These are phyloP conservation scores for Drosophila melanica DNA, from an alignment of 1,140 invertebrate genomes.

Conservation along the genomic window DNA sequence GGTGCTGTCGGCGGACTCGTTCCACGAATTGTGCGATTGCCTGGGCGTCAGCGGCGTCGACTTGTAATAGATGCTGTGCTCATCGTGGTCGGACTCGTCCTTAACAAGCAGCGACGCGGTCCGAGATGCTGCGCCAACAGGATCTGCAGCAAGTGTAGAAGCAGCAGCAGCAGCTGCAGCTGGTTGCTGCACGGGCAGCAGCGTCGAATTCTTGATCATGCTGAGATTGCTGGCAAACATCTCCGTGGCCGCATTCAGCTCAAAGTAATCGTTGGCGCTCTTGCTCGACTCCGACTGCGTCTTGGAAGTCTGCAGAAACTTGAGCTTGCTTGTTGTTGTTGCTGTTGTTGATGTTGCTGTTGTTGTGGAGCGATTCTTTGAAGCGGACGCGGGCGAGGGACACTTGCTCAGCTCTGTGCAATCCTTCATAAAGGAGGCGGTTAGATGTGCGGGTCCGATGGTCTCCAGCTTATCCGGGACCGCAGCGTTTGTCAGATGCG, in stretches of 20 bases:
- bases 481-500: conserved; percentile 36
- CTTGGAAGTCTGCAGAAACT: conserved; percentile 15
- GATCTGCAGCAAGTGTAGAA: background rate
- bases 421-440: conserved; percentile 68
- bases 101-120: background rate
- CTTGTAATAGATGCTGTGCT: conserved; percentile 75
- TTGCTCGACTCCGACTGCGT: background rate
- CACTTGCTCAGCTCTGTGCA: conserved; percentile 54
- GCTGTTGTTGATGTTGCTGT: background rate
- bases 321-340: conserved; percentile 7
- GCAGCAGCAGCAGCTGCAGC: background rate
- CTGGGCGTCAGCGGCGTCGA: conserved; percentile 67
- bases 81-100: conserved; percentile 21
- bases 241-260: conserved; percentile 75
- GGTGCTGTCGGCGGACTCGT: conserved; percentile 20
- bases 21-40: conserved; percentile 59
- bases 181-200: conserved; percentile 43
- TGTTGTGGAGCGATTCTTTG: background rate
- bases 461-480: conserved; percentile 12
- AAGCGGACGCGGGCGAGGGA: background rate
- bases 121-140: background rate
- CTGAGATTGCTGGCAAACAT: conserved; percentile 72
- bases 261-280: conserved; percentile 50
- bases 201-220: conserved; percentile 81
- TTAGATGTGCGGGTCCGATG: conserved; percentile 31